Evolutionary conservation across 2,797 vertebrate species (phyloP).

Genomic region (Brachyalestes nurse): DNA sequence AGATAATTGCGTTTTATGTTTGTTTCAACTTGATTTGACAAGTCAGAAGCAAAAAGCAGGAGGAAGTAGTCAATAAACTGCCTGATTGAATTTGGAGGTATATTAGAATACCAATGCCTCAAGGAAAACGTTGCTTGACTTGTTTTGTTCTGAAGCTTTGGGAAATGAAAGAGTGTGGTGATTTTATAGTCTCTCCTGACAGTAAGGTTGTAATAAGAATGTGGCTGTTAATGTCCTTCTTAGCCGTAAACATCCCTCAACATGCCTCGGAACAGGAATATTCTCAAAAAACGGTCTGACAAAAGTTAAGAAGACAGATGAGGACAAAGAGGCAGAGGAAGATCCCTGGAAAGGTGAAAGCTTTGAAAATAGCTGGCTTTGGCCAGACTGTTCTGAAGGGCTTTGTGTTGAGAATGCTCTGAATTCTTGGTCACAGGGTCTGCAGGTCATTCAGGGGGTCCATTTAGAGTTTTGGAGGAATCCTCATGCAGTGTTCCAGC

Average conservation of each 20-base stretch:
- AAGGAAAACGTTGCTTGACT: background rate
- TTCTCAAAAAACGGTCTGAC: background rate
- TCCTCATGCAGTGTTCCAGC: constrained; percentile 35
- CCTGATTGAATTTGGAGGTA: constrained; percentile 14
- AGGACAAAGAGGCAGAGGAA: constrained; percentile 26
- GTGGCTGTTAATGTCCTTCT: background rate
- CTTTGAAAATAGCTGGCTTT: constrained; percentile 24
- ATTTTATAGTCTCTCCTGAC: background rate
- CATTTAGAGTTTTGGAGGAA: constrained; percentile 41
- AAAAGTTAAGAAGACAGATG: constrained; percentile 38
- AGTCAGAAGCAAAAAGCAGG: background rate
- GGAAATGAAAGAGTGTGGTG: background rate
- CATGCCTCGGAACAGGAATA: background rate
- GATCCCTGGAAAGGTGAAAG: constrained; percentile 17
- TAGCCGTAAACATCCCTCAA: constrained; percentile 25
- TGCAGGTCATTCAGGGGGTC: constrained; percentile 46
- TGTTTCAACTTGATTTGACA: background rate
- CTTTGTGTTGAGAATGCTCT: constrained; percentile 49
- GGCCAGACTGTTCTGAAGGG: constrained; percentile 37
- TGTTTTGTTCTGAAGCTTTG: background rate
- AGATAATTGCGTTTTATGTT: background rate
- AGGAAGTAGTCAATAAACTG: constrained; percentile 10
- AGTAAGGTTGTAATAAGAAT: constrained; percentile 3
- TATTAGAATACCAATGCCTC: background rate
- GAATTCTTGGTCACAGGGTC: constrained; percentile 55